These are phyloP conservation scores for Synanceia verrucosa DNA, from an alignment of 2,797 vertebrate genomes.

Conservation along the genomic window DNA sequence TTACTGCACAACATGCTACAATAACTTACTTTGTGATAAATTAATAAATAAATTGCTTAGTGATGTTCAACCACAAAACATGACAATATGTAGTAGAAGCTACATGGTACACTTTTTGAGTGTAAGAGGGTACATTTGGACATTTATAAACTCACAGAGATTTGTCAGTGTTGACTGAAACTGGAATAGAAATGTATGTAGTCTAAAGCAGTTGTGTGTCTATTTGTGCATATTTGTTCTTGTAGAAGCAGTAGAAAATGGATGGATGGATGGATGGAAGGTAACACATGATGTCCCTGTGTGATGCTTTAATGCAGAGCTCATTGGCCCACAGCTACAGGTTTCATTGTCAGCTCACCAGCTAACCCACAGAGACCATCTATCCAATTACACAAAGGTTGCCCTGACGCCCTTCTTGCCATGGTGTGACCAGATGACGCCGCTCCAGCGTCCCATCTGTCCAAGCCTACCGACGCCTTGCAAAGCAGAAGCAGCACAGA, in stretches of 20 bases:
- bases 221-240: background rate
- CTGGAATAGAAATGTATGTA: background rate
- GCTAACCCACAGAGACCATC: conserved; percentile 34
- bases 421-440: conserved; percentile 61
- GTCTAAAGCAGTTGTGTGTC: background rate
- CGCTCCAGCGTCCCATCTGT: conserved; percentile 67
- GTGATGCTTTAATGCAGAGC: background rate
- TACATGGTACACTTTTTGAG: too few species aligned
- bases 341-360: conserved; percentile 42
- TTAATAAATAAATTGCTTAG: too few species aligned
- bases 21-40: too few species aligned
- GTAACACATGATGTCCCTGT: too few species aligned
- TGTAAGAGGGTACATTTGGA: background rate
- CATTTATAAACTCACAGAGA: background rate
- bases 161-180: background rate
- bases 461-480: conserved; percentile 24
- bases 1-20: too few species aligned
- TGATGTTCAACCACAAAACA: too few species aligned
- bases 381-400: conserved; percentile 61
- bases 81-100: too few species aligned
- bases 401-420: conserved; percentile 45
- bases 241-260: too few species aligned
- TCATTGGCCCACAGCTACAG: conserved; percentile 37
- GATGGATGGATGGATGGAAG: too few species aligned
- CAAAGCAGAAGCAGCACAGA: conserved; percentile 71